Conservation (phyloP, 2,888 invertebrate species). For the Oligia fasciuncula region DNA sequence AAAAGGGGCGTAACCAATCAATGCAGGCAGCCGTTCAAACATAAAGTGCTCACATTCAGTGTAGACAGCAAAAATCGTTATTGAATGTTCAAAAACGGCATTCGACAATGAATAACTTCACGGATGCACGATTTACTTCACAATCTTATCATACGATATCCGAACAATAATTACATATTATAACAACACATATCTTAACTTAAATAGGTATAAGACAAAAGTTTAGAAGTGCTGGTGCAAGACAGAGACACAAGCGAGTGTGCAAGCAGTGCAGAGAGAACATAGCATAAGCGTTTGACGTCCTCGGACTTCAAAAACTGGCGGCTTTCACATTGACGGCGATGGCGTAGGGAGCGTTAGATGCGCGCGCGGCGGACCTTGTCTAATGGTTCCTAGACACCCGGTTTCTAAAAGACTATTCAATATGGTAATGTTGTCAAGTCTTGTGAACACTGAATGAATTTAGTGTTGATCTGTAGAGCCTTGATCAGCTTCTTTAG, state of each 20-base stretch:
- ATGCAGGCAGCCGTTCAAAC: not conserved
- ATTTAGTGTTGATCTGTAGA: not conserved
- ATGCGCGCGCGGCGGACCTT: conserved; percentile 10
- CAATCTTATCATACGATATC: not conserved
- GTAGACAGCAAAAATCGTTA: not conserved
- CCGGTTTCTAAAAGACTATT: not conserved
- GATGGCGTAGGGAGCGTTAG: conserved; percentile 36
- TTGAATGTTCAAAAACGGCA: not conserved
- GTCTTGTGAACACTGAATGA: not conserved
- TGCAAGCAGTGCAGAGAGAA: conserved; percentile 40
- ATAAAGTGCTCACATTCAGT: not conserved
- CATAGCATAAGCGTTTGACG: conserved; percentile 29
- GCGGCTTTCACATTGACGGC: conserved; percentile 39
- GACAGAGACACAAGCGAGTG: conserved; percentile 65
- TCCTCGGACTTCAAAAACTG: conserved; percentile 21
- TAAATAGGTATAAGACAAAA: conserved; percentile 1
- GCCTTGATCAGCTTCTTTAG: not conserved
- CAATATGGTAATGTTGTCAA: not conserved
- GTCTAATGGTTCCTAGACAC: not conserved
- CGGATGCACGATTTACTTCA: not conserved
- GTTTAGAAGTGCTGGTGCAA: conserved; percentile 46
- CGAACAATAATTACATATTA: not conserved
- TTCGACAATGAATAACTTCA: not conserved
- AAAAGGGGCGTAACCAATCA: not conserved
- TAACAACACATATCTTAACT: not conserved